Conservation (phyloP, 2,113 vertebrate species). For the Cardinalis cardinalis region DNA sequence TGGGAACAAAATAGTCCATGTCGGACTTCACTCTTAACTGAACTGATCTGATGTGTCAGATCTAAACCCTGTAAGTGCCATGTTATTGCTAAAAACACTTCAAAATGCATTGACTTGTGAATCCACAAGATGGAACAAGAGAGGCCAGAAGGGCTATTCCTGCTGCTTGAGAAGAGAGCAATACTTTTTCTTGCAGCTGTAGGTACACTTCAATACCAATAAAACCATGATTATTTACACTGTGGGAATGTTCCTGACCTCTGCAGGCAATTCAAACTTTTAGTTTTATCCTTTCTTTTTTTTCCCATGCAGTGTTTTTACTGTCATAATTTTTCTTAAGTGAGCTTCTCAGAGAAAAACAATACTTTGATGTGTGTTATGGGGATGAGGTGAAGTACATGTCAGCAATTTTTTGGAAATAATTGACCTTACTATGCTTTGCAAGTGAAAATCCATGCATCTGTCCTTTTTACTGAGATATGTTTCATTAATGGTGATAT, state of each 20-base stretch:
- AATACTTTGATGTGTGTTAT: not conserved
- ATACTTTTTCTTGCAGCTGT: not conserved
- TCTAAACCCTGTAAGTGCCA: fast-evolving
- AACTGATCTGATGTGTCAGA: fast-evolving
- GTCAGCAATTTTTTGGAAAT: conserved; percentile 6
- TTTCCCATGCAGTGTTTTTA: not conserved
- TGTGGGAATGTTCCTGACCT: not conserved
- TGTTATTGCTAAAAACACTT: not conserved
- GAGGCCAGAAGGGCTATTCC: not conserved
- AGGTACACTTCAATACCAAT: not conserved
- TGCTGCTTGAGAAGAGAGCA: not conserved
- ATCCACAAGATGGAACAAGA: not conserved
- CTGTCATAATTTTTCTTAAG: not conserved
- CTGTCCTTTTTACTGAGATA: not conserved
- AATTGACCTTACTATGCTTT: conserved; percentile 3
- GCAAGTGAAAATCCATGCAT: not conserved
- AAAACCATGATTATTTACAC: not conserved
- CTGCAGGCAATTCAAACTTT: not conserved
- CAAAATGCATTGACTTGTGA: not conserved
- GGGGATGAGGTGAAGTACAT: not conserved
- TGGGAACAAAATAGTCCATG: not conserved
- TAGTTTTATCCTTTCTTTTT: not conserved
- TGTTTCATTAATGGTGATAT: not conserved
- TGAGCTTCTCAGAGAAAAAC: not conserved
- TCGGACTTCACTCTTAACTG: fast-evolving